These are phyloP conservation scores for Tapirus terrestris DNA, from an alignment of 2,113 vertebrate species.

Conservation along the genomic window DNA sequence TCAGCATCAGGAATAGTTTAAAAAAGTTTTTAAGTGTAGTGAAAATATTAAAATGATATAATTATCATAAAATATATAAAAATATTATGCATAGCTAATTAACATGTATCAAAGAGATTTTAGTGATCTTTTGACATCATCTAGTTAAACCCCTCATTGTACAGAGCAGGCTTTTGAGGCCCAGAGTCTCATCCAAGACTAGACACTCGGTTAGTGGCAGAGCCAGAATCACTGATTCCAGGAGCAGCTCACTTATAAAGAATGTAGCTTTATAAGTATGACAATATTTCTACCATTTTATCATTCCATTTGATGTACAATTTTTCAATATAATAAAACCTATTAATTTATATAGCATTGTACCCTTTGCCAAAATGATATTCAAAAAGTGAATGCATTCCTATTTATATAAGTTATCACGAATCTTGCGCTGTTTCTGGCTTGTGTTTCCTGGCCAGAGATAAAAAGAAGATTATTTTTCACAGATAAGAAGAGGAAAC, in stretches of 20 bases:
- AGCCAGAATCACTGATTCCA: not conserved
- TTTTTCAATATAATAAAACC: constrained; percentile 8
- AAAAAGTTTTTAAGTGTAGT: not conserved
- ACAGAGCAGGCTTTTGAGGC: not conserved
- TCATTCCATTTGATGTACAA: not conserved
- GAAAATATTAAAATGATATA: not conserved
- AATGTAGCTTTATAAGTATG: not conserved
- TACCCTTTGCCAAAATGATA: not conserved
- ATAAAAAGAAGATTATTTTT: constrained; percentile 50
- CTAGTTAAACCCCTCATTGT: not conserved
- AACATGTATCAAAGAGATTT: not conserved
- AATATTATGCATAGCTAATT: not conserved
- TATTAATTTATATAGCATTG: not conserved
- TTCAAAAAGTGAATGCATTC: constrained; percentile 2
- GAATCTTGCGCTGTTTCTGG: constrained; percentile 13
- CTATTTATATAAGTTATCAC: not conserved
- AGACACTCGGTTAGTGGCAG: not conserved
- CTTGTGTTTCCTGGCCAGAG: constrained; percentile 39
- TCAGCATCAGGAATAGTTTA: not conserved
- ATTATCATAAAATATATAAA: not conserved
- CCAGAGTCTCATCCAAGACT: not conserved
- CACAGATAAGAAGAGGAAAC: constrained; percentile 16
- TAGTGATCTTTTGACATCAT: not conserved
- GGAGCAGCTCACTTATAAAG: not conserved
- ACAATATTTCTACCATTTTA: not conserved